phyloP scores from a whole-genome alignment of 2,888 invertebrate genomes.

The Lordiphosa andalusiaca region DNA sequence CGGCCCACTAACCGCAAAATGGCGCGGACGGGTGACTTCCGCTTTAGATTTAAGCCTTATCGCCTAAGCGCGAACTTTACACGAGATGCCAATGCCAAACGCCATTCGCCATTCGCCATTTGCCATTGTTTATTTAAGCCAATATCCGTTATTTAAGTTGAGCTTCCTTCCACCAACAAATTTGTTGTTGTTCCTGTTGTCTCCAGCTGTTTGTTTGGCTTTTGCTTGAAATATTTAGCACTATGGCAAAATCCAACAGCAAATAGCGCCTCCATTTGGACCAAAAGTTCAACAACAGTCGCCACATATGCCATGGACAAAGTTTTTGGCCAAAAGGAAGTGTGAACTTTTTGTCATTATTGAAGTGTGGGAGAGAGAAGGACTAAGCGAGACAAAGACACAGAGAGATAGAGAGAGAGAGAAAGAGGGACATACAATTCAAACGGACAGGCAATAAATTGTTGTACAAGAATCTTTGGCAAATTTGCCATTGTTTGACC shows the following conservation, averaged over 20 bases:
- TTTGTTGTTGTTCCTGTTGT: conserved; percentile 47
- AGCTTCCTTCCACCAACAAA: conserved; percentile 66
- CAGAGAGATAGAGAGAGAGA: neutral
- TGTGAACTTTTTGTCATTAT: conserved; percentile 72
- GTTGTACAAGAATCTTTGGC: conserved; percentile 51
- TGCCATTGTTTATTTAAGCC: conserved; percentile 72
- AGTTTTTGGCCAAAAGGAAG: conserved; percentile 67
- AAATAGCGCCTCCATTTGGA: conserved; percentile 58
- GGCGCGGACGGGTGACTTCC: conserved; percentile 47
- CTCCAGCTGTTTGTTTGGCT: conserved; percentile 70
- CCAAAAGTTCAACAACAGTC: conserved; percentile 61
- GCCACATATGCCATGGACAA: conserved; percentile 55
- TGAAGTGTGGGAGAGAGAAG: neutral
- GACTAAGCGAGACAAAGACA: no score
- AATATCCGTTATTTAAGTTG: conserved; percentile 73
- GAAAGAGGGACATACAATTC: neutral
- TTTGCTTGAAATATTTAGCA: conserved; percentile 71
- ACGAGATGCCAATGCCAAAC: conserved; percentile 12
- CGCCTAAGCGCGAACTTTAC: conserved; percentile 13
- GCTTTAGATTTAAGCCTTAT: conserved; percentile 31
- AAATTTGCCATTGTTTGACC: conserved; percentile 53
- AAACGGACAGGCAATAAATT: conserved; percentile 57
- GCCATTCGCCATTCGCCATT: conserved; percentile 26
- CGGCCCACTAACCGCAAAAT: conserved; percentile 42
- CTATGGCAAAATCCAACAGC: conserved; percentile 50